Evolutionary conservation across 2,113 vertebrate genomes (phyloP), one percentile per base, ranked within the genome.

Genomic region (Aptenodytes forsteri): DNA sequence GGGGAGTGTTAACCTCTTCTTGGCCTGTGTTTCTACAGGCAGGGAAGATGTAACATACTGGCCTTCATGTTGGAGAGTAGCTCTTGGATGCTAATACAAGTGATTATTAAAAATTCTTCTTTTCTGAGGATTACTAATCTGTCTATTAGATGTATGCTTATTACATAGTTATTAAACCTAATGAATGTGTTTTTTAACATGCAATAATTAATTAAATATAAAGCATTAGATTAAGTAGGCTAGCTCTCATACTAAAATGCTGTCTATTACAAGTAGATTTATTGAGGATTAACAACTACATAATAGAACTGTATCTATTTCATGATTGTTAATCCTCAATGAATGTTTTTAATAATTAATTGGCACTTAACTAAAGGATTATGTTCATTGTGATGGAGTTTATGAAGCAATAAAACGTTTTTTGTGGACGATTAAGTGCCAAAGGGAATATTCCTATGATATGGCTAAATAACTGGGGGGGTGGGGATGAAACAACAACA

Each of bases 341-440:
- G 92, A 95, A 92, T 97, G 96, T 97, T 97, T 98, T 97, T 90
- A 98, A 97, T 97, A 97, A 97, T 97, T 98, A 97, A 97, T 97
- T 97, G 97, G 88, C 95, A 97, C 96, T 98, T 95, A 97, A 95
- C 96, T 90, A 89, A 93, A 92, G 95, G 97, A 98, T 98, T 97
- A 95, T 94, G 87, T 87, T 97, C 84, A 88, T 97, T 97, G 94
- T 96, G 94, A 56, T 84, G 66, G 84, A 94, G 84, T 97, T 96
- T 76, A 91, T 96, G 94, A 89, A 97, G 95, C 78, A 92, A 30
- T 82, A 82, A 71, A 92, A 83, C 22, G 6, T 77, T 89, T 93
- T 91, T 89, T 86, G 40, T 71, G 85, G 77, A 92, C 10, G 34
- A 96, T 94, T 94, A 94, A 93, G 49, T 96, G 85, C 75, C 66